phyloP scores from a whole-genome alignment of 2,113 vertebrate genomes.

The Sinocyclocheilus maitianheensis region DNA sequence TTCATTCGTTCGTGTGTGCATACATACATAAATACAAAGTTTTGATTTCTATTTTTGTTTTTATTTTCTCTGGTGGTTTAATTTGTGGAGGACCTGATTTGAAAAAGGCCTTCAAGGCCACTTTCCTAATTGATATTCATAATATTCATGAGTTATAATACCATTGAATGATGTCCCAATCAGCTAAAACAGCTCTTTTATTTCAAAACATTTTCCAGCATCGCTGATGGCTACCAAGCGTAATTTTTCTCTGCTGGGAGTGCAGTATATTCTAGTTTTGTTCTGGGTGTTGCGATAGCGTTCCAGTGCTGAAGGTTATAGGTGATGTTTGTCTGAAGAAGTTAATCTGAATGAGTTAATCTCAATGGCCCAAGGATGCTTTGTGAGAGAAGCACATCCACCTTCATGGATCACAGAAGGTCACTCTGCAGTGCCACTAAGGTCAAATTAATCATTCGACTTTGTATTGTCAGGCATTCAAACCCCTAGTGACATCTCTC shows the following conservation, averaged over 20 bases:
- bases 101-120: neutral
- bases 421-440: neutral
- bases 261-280: neutral
- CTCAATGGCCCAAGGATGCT: neutral
- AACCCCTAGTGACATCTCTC: neutral
- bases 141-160: neutral
- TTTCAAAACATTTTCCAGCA: neutral
- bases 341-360: neutral
- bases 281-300: neutral
- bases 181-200: neutral
- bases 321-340: neutral
- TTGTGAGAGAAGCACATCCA: neutral
- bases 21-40: too few species aligned
- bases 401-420: slow-evolving; percentile 12
- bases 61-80: neutral
- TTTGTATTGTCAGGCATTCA: slow-evolving; percentile 13
- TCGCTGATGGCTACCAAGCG: neutral
- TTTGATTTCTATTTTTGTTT: neutral
- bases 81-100: neutral
- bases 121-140: neutral
- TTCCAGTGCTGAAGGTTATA: neutral
- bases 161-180: neutral
- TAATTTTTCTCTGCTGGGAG: neutral
- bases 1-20: too few species aligned
- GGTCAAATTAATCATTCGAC: slow-evolving; percentile 10